Percentiles rank a stretch among this genome's conserved stretches.
Conservation (phyloP, 2,113 vertebrate species). For the Planiliza haematocheilus region DNA sequence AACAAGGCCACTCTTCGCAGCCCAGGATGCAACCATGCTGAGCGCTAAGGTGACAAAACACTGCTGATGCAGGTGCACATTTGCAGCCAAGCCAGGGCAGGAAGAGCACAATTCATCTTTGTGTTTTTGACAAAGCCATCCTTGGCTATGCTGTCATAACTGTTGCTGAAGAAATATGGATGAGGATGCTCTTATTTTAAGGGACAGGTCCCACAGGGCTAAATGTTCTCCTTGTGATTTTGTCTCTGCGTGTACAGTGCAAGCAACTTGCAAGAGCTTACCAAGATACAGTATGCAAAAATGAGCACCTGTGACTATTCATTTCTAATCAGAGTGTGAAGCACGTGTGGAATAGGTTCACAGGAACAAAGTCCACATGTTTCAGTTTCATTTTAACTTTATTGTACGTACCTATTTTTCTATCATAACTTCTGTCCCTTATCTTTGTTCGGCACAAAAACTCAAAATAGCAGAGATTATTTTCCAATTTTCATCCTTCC, state of each 20-base stretch:
- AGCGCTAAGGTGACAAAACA: slow-evolving; percentile 40
- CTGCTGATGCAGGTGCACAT: slow-evolving; percentile 47
- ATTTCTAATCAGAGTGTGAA: slow-evolving; percentile 26
- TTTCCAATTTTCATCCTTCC: slow-evolving; percentile 75
- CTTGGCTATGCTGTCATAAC: neutral
- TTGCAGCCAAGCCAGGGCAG: neutral
- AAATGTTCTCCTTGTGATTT: slow-evolving; percentile 30
- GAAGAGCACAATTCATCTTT: slow-evolving; percentile 15
- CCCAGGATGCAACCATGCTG: slow-evolving; percentile 21
- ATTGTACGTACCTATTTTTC: slow-evolving; percentile 36
- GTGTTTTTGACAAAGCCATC: slow-evolving; percentile 24
- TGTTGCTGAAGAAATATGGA: slow-evolving; percentile 23
- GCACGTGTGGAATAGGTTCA: slow-evolving; percentile 45
- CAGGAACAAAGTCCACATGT: slow-evolving; percentile 42
- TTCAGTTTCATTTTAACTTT: slow-evolving; percentile 43
- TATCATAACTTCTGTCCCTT: slow-evolving; percentile 51
- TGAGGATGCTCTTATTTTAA: slow-evolving; percentile 11
- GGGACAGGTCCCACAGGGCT: slow-evolving; percentile 11
- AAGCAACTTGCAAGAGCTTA: slow-evolving; percentile 13
- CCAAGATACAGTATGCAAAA: slow-evolving; percentile 30
- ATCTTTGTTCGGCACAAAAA: slow-evolving; percentile 69
- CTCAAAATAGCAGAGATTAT: slow-evolving; percentile 70
- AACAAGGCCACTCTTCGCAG: slow-evolving; percentile 19
- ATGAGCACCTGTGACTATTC: slow-evolving; percentile 13
- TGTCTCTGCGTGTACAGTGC: slow-evolving; percentile 22